Percentiles rank a stretch among this genome's conserved stretches.
These are phyloP conservation scores for Malurus cyaneus DNA, from an alignment of 2,113 vertebrate genomes.

Conservation along the genomic window DNA sequence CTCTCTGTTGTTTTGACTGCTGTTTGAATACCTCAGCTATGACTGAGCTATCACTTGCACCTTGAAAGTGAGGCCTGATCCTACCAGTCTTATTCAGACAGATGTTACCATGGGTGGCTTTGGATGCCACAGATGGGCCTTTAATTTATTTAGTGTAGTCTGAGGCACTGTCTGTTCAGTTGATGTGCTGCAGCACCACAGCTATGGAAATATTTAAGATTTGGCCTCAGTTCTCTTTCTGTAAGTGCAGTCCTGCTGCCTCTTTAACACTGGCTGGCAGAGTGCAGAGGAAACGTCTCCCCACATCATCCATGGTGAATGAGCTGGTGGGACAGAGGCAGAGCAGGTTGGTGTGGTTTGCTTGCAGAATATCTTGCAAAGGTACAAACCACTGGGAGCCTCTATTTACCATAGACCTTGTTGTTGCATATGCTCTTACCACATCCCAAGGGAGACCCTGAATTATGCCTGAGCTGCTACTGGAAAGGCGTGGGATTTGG, in stretches of 20 bases:
- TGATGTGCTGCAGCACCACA: background rate
- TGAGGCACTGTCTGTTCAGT: background rate
- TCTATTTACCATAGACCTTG: background rate
- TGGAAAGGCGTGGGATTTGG: background rate
- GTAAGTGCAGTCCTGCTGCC: background rate
- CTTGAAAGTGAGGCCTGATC: background rate
- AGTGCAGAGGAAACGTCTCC: background rate
- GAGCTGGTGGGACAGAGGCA: background rate
- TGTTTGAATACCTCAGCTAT: background rate
- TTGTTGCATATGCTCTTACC: background rate
- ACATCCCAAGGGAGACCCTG: background rate
- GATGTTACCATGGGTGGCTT: background rate
- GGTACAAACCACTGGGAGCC: background rate
- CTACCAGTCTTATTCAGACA: background rate
- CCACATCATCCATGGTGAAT: accelerated
- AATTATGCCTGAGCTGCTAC: background rate
- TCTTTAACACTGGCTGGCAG: background rate
- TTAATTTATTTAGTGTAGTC: background rate
- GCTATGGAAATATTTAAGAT: background rate
- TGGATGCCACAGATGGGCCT: background rate
- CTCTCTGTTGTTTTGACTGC: background rate
- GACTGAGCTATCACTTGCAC: background rate
- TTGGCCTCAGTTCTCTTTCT: background rate
- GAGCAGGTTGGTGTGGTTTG: background rate
- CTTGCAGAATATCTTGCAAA: background rate